A percentile compares a stretch with the other conserved stretches of the same genome.
Evolutionary conservation across 2,888 invertebrate species (phyloP).

Genomic region (Meiosimyza decipiens): DNA sequence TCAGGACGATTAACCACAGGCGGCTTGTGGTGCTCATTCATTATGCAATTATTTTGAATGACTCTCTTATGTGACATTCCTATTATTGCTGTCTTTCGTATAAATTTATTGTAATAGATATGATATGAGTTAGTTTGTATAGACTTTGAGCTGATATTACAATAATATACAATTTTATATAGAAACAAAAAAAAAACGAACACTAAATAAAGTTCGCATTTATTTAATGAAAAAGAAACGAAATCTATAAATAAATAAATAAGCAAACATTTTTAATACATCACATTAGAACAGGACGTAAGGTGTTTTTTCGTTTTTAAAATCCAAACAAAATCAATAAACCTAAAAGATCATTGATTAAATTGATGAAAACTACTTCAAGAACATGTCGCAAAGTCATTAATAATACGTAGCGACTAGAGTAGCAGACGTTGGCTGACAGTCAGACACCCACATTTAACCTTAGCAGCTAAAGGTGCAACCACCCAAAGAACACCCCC

Average conservation of each 20-base stretch:
- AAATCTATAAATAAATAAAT: too few relatives aligned
- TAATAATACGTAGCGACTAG: slow-evolving; percentile 52
- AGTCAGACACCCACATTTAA: background rate
- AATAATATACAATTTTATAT: too few relatives aligned
- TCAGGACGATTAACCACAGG: slow-evolving; percentile 51
- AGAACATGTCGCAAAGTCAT: slow-evolving; percentile 56
- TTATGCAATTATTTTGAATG: slow-evolving; percentile 63
- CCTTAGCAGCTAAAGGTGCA: background rate
- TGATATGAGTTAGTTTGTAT: too few relatives aligned
- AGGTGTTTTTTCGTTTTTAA: too few relatives aligned
- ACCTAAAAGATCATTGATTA: slow-evolving; percentile 8
- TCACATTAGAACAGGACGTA: too few relatives aligned
- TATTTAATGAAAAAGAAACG: too few relatives aligned
- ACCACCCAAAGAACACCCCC: background rate
- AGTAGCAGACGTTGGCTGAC: background rate
- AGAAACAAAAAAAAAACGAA: too few relatives aligned
- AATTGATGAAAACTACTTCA: slow-evolving; percentile 18
- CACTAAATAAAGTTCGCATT: too few relatives aligned
- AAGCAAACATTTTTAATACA: too few relatives aligned
- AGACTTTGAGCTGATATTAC: too few relatives aligned
- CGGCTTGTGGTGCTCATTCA: slow-evolving; percentile 50
- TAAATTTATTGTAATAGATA: too few relatives aligned
- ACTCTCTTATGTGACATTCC: slow-evolving; percentile 59
- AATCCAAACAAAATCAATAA: background rate
- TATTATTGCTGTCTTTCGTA: background rate